These are phyloP conservation scores for Chiroxiphia lanceolata DNA, from an alignment of 2,797 vertebrate species.

Conservation along the genomic window DNA sequence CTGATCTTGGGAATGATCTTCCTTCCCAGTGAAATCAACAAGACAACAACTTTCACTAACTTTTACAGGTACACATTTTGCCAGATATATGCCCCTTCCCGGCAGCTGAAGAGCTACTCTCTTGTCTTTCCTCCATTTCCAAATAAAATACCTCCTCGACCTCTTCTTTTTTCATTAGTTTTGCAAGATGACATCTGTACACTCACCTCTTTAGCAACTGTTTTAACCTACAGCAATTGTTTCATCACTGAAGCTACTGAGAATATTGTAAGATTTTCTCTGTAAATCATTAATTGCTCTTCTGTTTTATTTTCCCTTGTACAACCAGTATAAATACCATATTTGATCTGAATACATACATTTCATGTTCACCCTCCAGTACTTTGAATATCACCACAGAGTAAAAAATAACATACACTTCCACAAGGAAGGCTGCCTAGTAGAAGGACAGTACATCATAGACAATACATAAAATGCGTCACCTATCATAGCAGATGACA, in stretches of 20 bases:
- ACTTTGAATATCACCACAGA: not conserved
- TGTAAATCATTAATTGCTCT: not conserved
- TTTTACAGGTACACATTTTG: not conserved
- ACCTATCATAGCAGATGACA: not conserved
- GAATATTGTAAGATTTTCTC: not conserved
- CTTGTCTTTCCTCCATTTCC: not conserved
- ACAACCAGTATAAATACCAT: not conserved
- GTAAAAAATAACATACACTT: not conserved
- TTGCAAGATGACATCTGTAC: not conserved
- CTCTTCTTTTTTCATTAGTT: not conserved
- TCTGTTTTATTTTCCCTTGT: not conserved
- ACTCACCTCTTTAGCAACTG: not conserved
- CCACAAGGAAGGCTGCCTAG: not conserved
- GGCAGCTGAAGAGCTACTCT: not conserved
- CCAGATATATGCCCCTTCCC: not conserved
- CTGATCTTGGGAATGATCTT: conserved; percentile 7
- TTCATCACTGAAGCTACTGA: not conserved
- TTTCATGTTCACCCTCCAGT: not conserved
- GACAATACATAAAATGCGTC: not conserved
- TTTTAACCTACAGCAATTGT: not conserved
- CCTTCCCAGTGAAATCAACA: not conserved
- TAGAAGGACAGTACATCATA: not conserved
- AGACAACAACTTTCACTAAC: not conserved
- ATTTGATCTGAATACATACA: not conserved
- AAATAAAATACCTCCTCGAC: not conserved